These are phyloP conservation scores for Neopipo cinnamomea DNA, from an alignment of 2,113 vertebrate species.

Conservation along the genomic window DNA sequence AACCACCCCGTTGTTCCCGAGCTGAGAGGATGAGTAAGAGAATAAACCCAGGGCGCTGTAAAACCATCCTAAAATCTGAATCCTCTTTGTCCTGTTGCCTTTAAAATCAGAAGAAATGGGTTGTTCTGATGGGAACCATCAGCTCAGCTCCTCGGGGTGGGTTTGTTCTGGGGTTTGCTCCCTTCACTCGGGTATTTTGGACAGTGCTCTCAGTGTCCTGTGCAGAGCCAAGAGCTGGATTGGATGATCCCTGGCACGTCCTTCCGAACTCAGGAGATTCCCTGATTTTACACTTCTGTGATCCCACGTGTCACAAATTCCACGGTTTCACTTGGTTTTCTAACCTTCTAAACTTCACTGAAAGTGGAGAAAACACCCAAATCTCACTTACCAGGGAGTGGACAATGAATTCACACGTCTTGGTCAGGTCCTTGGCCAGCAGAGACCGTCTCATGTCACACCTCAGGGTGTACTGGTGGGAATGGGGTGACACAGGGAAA, in stretches of 20 bases:
- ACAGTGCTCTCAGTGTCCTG: neutral
- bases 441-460: constrained; percentile 93
- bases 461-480: constrained; percentile 86
- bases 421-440: constrained; percentile 92
- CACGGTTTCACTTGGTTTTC: fast-evolving
- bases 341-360: neutral
- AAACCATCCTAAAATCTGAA: neutral
- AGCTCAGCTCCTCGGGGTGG: neutral
- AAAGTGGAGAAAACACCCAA: fast-evolving
- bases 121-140: neutral
- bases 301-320: neutral
- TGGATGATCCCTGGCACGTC: neutral
- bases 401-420: constrained; percentile 95
- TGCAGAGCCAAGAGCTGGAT: neutral
- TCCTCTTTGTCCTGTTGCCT: neutral
- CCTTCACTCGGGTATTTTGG: neutral
- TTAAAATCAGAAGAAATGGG: neutral
- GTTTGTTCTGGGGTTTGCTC: neutral
- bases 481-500: neutral
- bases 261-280: neutral
- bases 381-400: constrained; percentile 83
- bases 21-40: neutral
- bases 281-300: neutral
- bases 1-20: neutral
- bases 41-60: neutral